Base-by-base conservation (phyloP, 2,888 invertebrate genomes). In the Scaptomyza reducta region DNA sequence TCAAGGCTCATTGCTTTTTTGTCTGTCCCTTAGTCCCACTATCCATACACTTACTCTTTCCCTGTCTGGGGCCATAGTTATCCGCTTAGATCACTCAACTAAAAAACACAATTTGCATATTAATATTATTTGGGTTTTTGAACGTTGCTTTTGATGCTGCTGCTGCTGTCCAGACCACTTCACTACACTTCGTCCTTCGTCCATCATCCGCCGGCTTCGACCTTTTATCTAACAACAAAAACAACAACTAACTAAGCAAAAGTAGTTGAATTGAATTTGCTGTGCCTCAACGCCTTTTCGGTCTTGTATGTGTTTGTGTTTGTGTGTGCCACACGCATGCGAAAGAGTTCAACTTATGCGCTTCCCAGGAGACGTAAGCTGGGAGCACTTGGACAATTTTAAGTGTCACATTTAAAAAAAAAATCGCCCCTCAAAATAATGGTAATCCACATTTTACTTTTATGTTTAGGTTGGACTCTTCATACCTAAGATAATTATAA, bases 31-130 rank as follows among this genome's bases (percentile, higher is more conserved):
- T 38, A 5, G 16, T 50, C 49, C 50, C 22, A 25, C n/a, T 35
- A 13, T 38, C 29, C 49, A 33, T n/a, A 33, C 7, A 13, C 25
- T 6, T 31, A 31, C 42, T 27, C n/a, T 18, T 22, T 35, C 16
- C 46, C 63, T 59, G 62, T 45, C 58, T 66, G 46, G 62, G 62
- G 62, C 72, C 66, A 63, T 75, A 70, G 81, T 82, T 88, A 85
- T 89, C 87, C 88, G 89, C 89, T 89, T 89, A 89, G 89, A 87
- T 86, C 90, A 89, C 82, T 90, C 90, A 90, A 90, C 88, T 86
- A 89, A 86, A 90, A 90, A 90, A 90, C 90, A 88, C 90, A 90
- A 90, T 90, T 90, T 90, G 89, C 90, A 90, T 90, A 89, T 90
- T 90, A 90, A 90, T 90, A 89, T 89, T 89, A 89, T 86, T 81